These are phyloP conservation scores for Patiria miniata DNA, from an alignment of 35 echinoderm and acorn worm genomes.

Conservation along the genomic window DNA sequence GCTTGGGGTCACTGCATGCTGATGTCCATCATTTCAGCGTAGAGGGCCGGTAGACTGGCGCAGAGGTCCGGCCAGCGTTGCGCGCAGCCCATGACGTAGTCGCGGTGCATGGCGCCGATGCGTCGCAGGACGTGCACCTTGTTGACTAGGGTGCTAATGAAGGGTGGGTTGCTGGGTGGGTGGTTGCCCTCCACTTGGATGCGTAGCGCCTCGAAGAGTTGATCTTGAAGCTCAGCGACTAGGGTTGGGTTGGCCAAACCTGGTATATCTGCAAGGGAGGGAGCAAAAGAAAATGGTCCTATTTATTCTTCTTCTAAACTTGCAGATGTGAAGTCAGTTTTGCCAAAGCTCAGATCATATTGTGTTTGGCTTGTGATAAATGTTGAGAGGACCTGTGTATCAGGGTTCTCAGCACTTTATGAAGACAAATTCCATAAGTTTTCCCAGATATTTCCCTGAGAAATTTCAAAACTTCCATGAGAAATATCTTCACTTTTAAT, in stretches of 20 bases:
- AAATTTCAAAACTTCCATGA: too few species aligned
- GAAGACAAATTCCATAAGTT: too few species aligned
- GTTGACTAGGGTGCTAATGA: conserved; percentile 83
- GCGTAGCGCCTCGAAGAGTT: conserved; percentile 89
- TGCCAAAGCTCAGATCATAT: too few species aligned
- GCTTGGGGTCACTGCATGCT: conserved; percentile 58
- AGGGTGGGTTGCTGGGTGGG: conserved; percentile 58
- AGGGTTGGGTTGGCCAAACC: conserved; percentile 77
- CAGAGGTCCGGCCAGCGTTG: conserved; percentile 91
- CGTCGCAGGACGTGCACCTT: conserved; percentile 80
- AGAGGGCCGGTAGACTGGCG: conserved; percentile 82
- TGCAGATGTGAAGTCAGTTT: too few species aligned
- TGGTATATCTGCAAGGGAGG: conserved; percentile 60
- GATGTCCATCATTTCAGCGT: conserved; percentile 98
- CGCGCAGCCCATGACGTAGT: conserved; percentile 81
- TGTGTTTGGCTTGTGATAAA: too few species aligned
- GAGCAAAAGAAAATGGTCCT: background rate
- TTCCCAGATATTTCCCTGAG: too few species aligned
- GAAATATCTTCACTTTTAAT: too few species aligned
- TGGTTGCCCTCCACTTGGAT: conserved; percentile 96
- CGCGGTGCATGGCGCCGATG: conserved; percentile 89
- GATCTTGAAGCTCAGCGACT: conserved; percentile 79
- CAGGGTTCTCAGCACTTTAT: too few species aligned
- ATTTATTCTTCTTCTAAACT: too few species aligned
- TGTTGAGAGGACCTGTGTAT: too few species aligned